Conservation (phyloP, 2,888 invertebrate genomes). For the Diabrotica balteata region DNA sequence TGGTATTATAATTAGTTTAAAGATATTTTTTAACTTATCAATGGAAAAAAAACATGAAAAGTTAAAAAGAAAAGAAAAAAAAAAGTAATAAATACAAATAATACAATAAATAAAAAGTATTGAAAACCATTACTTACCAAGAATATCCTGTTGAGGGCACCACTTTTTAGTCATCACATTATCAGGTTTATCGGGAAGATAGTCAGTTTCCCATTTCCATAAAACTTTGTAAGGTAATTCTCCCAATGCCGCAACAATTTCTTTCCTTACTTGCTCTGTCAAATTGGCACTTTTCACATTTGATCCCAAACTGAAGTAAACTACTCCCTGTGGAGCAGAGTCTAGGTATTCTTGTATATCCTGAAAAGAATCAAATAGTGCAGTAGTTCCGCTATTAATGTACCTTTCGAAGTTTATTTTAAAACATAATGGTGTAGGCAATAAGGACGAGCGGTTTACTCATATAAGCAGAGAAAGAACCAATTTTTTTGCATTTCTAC, state of each 20-base stretch:
- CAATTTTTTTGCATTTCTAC: too few species aligned
- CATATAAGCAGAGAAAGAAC: too few species aligned
- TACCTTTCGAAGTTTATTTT: too few species aligned
- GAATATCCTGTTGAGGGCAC: conserved; percentile 61
- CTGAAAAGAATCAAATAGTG: conserved; percentile 38
- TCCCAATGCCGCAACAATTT: conserved; percentile 54
- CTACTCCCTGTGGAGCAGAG: conserved; percentile 52
- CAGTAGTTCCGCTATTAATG: background rate
- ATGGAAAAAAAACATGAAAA: too few species aligned
- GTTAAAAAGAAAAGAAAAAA: background rate
- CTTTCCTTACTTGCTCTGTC: conserved; percentile 47
- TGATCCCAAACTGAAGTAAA: conserved; percentile 60
- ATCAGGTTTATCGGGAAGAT: conserved; percentile 48
- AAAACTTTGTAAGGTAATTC: conserved; percentile 58
- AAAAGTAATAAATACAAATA: background rate
- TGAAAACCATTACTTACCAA: conserved; percentile 51
- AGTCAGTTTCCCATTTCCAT: conserved; percentile 60
- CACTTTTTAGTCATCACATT: conserved; percentile 59
- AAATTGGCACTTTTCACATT: conserved; percentile 55
- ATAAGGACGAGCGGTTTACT: too few species aligned
- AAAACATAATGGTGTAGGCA: too few species aligned
- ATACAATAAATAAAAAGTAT: background rate
- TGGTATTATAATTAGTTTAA: too few species aligned
- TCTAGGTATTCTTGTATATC: conserved; percentile 55
- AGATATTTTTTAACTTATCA: too few species aligned